phyloP scores from a whole-genome alignment of 2,113 vertebrate species.

The Stigmatopora argus region DNA sequence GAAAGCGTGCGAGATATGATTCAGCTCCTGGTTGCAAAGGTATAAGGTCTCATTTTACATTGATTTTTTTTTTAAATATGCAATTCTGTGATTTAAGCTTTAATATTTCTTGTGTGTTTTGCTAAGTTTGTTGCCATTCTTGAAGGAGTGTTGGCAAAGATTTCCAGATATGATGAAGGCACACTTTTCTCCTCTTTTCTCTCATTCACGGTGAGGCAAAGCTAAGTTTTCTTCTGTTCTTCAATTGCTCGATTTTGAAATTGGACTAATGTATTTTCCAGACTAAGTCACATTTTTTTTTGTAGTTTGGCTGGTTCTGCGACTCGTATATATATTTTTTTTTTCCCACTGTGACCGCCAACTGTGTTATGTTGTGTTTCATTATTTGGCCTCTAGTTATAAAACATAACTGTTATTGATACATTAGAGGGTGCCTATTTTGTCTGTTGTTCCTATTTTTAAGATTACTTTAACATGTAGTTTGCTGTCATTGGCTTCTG shows the following conservation, averaged over 20 bases:
- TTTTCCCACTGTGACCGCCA: too few relatives aligned
- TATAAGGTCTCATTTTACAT: constrained; percentile 44
- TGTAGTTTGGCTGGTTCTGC: too few relatives aligned
- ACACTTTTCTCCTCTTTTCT: constrained; percentile 99
- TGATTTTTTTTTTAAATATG: neutral
- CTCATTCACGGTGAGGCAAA: constrained; percentile 90
- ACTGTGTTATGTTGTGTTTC: too few relatives aligned
- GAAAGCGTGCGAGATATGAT: constrained; percentile 99
- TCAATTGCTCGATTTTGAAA: neutral
- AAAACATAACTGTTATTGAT: too few relatives aligned
- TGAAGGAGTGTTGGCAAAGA: constrained; percentile 94
- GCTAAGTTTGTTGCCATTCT: constrained; percentile 90
- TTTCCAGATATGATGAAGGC: constrained; percentile 98
- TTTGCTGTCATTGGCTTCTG: too few relatives aligned
- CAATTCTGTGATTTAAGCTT: too few relatives aligned
- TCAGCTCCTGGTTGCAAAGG: constrained; percentile 95
- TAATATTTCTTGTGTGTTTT: neutral
- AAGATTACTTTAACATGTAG: too few relatives aligned
- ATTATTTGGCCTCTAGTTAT: too few relatives aligned
- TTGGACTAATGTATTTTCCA: neutral
- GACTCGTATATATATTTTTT: too few relatives aligned
- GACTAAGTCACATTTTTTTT: too few relatives aligned
- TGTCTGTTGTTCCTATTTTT: too few relatives aligned
- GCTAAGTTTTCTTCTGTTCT: neutral
- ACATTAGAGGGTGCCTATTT: too few relatives aligned